Conservation (phyloP, 2,797 vertebrate species). For the Poecilia gillii region DNA sequence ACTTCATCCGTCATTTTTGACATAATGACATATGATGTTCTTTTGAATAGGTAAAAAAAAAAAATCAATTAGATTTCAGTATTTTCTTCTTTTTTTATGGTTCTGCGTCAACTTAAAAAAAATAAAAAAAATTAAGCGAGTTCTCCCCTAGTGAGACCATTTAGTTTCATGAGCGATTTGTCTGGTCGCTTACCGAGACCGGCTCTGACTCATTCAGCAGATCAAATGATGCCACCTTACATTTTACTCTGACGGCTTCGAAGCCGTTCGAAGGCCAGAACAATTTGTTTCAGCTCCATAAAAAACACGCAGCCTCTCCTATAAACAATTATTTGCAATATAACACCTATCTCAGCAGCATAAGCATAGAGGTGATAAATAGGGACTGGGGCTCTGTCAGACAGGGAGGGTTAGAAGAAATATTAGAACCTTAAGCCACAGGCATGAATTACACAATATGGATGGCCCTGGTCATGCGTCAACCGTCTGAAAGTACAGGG, state of each 20-base stretch:
- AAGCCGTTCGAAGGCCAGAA: conserved; percentile 53
- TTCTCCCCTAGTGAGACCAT: conserved; percentile 11
- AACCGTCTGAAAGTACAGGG: conserved; percentile 56
- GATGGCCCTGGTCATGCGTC: conserved; percentile 55
- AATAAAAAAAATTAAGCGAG: conserved; percentile 14
- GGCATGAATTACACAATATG: conserved; percentile 67
- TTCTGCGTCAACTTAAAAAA: conserved; percentile 11
- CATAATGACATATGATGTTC: conserved; percentile 8
- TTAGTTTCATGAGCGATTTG: conserved; percentile 23
- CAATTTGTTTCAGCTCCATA: conserved; percentile 23
- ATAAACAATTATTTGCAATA: conserved; percentile 51
- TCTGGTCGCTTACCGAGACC: conserved; percentile 25
- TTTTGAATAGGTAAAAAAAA: conserved; percentile 7
- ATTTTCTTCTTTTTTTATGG: conserved; percentile 4
- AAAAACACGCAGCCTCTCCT: conserved; percentile 14
- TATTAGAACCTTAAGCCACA: conserved; percentile 68
- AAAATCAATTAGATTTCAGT: conserved; percentile 26
- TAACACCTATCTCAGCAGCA: conserved; percentile 48
- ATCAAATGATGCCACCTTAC: conserved; percentile 43
- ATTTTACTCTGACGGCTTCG: conserved; percentile 31
- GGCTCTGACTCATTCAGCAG: conserved; percentile 40
- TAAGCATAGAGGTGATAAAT: conserved; percentile 63
- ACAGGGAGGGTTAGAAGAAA: conserved; percentile 57
- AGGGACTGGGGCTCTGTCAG: conserved; percentile 58
- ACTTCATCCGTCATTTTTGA: conserved; percentile 33